phyloP scores from a whole-genome alignment of 2,888 invertebrate species.

The Trypoxylon attenuatum region DNA sequence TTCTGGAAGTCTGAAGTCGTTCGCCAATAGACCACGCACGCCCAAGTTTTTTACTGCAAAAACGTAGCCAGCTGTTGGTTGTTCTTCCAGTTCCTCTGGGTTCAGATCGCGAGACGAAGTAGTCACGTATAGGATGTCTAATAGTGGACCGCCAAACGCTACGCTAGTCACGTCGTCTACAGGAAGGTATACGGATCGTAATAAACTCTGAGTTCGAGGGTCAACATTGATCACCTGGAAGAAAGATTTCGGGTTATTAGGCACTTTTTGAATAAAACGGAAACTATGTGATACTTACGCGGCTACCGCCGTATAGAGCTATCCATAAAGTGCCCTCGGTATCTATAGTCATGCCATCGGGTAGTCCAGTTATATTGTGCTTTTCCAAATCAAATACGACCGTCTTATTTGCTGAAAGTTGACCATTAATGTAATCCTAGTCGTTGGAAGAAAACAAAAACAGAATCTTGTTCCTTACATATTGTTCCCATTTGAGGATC shows the following conservation, averaged over 20 bases:
- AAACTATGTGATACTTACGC: slow-evolving; percentile 77
- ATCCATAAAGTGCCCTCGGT: slow-evolving; percentile 86
- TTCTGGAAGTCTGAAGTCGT: slow-evolving; percentile 47
- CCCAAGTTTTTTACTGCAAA: slow-evolving; percentile 72
- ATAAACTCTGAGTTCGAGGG: slow-evolving; percentile 76
- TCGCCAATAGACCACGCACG: slow-evolving; percentile 62
- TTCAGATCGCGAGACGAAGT: slow-evolving; percentile 76
- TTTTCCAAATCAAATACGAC: slow-evolving; percentile 78
- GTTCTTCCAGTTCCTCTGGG: slow-evolving; percentile 65
- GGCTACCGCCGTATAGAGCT: slow-evolving; percentile 80
- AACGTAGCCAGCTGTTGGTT: slow-evolving; percentile 76
- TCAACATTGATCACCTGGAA: slow-evolving; percentile 80
- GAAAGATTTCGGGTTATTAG: too few species aligned
- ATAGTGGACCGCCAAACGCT: slow-evolving; percentile 81
- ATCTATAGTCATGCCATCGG: slow-evolving; percentile 89
- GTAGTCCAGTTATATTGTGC: slow-evolving; percentile 77
- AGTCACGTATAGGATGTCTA: slow-evolving; percentile 82
- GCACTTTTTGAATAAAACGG: too few species aligned
- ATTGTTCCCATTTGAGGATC: slow-evolving; percentile 75
- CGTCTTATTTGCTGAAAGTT: slow-evolving; percentile 77
- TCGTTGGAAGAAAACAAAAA: neutral
- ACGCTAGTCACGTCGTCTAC: slow-evolving; percentile 81
- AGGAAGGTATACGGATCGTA: slow-evolving; percentile 78
- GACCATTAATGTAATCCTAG: slow-evolving; percentile 1
- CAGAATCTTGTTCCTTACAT: slow-evolving; percentile 73